Conservation (phyloP, 2,797 vertebrate species). For the Morelia viridis region DNA sequence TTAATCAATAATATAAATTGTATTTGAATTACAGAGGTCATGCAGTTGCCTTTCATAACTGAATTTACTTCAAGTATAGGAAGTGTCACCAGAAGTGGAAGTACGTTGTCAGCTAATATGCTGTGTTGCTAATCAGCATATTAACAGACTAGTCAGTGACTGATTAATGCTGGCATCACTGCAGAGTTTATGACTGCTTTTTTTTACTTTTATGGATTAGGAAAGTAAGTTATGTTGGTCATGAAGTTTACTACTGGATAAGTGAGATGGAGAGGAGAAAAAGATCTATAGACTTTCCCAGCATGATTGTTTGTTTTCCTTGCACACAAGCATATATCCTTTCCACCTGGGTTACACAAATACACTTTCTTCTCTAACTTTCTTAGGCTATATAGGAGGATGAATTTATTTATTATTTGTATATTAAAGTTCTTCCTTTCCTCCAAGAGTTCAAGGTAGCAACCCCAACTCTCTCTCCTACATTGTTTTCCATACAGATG, state of each 20-base stretch:
- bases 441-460: neutral
- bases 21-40: neutral
- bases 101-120: neutral
- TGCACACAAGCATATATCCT: neutral
- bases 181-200: neutral
- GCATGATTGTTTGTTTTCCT: neutral
- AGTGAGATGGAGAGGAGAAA: neutral
- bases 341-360: neutral
- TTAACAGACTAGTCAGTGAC: neutral
- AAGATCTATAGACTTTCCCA: neutral
- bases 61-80: neutral
- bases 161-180: slow-evolving; percentile 9
- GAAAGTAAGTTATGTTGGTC: neutral
- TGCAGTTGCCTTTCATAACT: neutral
- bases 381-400: neutral
- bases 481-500: neutral
- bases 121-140: neutral
- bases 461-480: neutral
- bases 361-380: neutral
- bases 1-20: neutral
- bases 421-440: neutral
- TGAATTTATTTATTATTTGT: neutral
- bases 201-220: neutral
- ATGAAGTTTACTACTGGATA: neutral
- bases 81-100: neutral